Evolutionary conservation across 2,113 vertebrate genomes (phyloP).

Genomic region (Hirundichthys speculiger): DNA sequence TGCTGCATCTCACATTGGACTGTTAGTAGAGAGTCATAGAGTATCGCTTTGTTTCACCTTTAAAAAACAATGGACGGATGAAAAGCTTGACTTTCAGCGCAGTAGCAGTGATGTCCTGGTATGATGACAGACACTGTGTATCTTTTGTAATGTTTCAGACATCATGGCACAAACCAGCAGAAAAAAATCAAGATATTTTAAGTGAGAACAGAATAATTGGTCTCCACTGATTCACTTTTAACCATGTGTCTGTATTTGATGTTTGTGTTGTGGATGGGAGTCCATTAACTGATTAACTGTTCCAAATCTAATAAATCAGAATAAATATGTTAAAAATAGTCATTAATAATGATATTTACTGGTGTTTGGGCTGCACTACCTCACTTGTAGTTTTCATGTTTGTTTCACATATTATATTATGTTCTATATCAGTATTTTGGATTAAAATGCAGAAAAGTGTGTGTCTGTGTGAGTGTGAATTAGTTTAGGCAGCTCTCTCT

Average conservation of each 20-base stretch:
- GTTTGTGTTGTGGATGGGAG: background rate
- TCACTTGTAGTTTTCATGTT: background rate
- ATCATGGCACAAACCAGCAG: background rate
- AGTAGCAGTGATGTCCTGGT: background rate
- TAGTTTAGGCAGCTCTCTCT: slow-evolving; percentile 31
- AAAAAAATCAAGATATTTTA: background rate
- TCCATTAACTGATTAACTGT: background rate
- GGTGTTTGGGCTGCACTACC: background rate
- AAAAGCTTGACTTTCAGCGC: background rate
- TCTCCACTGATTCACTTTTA: background rate
- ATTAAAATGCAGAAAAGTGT: too few relatives aligned
- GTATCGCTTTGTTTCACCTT: too few relatives aligned
- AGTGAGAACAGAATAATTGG: background rate
- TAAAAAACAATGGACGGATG: background rate
- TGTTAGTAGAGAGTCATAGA: too few relatives aligned
- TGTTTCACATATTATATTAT: too few relatives aligned
- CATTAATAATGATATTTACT: background rate
- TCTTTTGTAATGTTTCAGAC: background rate
- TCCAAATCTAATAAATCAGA: slow-evolving; percentile 3
- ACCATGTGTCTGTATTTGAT: background rate
- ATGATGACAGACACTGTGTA: background rate
- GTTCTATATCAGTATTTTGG: slow-evolving; percentile 4
- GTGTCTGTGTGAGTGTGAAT: slow-evolving; percentile 5
- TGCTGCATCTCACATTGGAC: too few relatives aligned
- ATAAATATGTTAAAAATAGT: slow-evolving; percentile 3